Conservation (phyloP, 2,888 invertebrate species). For the Oegoconia quadripuncta region DNA sequence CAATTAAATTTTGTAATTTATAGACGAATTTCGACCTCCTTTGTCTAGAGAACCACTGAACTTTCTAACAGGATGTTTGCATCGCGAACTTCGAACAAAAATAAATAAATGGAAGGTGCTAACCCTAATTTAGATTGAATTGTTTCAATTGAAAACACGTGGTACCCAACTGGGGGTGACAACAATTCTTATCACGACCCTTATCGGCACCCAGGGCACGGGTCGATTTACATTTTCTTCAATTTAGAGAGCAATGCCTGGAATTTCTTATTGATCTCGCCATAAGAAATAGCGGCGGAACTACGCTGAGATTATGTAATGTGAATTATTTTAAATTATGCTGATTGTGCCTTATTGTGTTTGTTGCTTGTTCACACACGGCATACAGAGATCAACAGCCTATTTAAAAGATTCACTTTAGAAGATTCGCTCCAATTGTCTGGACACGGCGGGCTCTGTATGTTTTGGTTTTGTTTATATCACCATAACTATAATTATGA, state of each 20-base stretch:
- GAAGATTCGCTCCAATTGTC: too few species aligned
- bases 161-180: conserved; percentile 17
- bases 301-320: not conserved
- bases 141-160: conserved; percentile 12
- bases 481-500: too few species aligned
- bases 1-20: too few species aligned
- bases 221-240: conserved; percentile 69
- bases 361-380: too few species aligned
- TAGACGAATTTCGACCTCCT: too few species aligned
- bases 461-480: too few species aligned
- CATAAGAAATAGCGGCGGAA: conserved; percentile 18
- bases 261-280: conserved; percentile 62
- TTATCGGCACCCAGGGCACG: conserved; percentile 53
- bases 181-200: conserved; percentile 54
- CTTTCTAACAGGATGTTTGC: too few species aligned
- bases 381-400: too few species aligned
- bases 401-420: too few species aligned
- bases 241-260: conserved; percentile 57
- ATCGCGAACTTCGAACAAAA: not conserved
- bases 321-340: not conserved
- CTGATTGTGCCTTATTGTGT: too few species aligned
- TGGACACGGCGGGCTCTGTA: too few species aligned
- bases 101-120: not conserved
- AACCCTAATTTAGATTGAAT: conserved; percentile 5
- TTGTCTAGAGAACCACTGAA: too few species aligned